Conservation (phyloP, 1,140 invertebrate genomes). For the Habropoda laboriosa region DNA sequence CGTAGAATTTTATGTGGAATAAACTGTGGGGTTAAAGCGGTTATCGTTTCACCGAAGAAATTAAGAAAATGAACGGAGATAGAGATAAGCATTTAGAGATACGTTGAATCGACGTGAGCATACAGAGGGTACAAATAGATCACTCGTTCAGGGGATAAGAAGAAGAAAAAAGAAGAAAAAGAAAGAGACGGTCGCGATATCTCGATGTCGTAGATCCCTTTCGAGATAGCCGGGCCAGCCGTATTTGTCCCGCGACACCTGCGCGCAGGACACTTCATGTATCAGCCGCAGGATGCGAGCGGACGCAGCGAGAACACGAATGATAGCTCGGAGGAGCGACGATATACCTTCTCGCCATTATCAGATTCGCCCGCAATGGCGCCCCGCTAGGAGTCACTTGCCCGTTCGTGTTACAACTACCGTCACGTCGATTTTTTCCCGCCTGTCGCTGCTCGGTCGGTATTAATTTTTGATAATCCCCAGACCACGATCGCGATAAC, state of each 20-base stretch:
- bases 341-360: conserved; percentile 62
- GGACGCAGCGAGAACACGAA: conserved; percentile 61
- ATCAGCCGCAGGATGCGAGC: conserved; percentile 60
- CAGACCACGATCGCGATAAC: conserved; percentile 9
- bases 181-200: conserved; percentile 55
- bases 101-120: conserved; percentile 1
- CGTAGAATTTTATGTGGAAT: no score
- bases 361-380: conserved; percentile 68
- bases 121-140: conserved; percentile 44
- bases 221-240: conserved; percentile 63
- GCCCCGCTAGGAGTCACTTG: conserved; percentile 62
- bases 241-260: conserved; percentile 75
- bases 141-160: conserved; percentile 40
- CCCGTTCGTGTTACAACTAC: conserved; percentile 50
- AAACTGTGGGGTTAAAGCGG: no score
- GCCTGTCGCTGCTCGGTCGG: neutral
- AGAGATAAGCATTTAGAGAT: neutral
- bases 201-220: conserved; percentile 71
- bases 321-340: conserved; percentile 42
- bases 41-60: neutral
- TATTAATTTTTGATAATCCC: conserved; percentile 40
- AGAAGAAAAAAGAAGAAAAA: conserved; percentile 60
- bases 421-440: conserved; percentile 34
- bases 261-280: conserved; percentile 70
- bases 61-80: neutral